Evolutionary conservation across 2,888 invertebrate genomes (phyloP), one percentile per base, ranked within the genome.

Genomic region (Meteorus colon): DNA sequence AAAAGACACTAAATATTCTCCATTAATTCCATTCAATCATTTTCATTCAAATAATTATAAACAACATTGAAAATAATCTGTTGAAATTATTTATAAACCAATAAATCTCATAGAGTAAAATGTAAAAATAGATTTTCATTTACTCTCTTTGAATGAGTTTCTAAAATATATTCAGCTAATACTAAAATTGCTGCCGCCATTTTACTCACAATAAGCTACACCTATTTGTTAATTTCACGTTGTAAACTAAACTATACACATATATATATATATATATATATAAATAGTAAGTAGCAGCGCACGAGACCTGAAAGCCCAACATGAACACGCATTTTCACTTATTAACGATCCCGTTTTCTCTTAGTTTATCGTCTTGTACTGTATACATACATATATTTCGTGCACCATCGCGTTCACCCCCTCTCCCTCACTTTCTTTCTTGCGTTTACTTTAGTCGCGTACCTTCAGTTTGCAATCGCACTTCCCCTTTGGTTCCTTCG

Each of bases 251-350:
- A 1, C 5, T 55, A 48, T 48, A 55, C 16, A 51, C 2, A 5
- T 4, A 51, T n/a, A 51, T 16, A 6, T 24, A 51, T n/a, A 6
- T 24, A 24, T 48, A 48, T 48, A 48, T 48, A 48, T 16, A n/a
- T 60, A 29, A 2, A 27, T 31, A n/a, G 41, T 41, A 31, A 34
- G 31, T 31, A 62, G 14, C 31, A 16, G 55, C n/a, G 51, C 31
- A 12, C n/a, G 62, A 63, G 62, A 60, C 41, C 5, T 48, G 27
- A 69, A 51, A 69, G 62, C 63, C 62, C 63, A 74, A 74, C 48
- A 70, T 65, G 19, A 59, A 63, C 66, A 75, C 65, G 75, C 75
- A 71, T 75, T 66, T 65, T 62, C 60, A 63, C 65, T 75, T 66
- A 70, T 75, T 75, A 71, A 71, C 66, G 45, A 70, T 65, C 66